Conservation (phyloP, 1,140 invertebrate genomes). For the Solen grandis region DNA sequence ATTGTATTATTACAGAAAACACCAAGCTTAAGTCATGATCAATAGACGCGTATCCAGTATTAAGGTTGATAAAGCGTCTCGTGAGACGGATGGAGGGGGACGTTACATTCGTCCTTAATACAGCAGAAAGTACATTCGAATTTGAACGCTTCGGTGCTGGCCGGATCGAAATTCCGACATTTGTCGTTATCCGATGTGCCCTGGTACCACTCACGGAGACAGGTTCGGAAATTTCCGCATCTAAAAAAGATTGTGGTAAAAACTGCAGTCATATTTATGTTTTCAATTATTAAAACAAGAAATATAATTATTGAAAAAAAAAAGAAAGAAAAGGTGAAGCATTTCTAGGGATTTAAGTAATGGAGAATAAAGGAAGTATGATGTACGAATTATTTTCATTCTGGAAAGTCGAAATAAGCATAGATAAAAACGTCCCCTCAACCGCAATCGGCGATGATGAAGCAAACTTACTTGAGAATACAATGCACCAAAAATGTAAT, state of each 20-base stretch:
- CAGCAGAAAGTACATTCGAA: no score
- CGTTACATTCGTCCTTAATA: no score
- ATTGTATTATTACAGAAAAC: no score
- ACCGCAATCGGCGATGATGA: no score
- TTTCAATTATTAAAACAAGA: background rate
- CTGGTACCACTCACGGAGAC: conserved; percentile 25
- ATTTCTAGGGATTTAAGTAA: background rate
- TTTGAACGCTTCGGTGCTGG: no score
- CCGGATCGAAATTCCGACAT: background rate
- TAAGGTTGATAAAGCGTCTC: no score
- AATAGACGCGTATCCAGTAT: no score
- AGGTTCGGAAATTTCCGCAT: conserved; percentile 38
- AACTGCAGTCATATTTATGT: background rate
- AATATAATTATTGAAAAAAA: background rate
- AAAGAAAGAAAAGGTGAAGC: background rate
- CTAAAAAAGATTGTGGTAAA: background rate
- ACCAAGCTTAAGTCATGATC: no score
- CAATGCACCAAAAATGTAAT: no score
- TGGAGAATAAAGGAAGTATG: background rate
- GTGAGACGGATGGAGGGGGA: no score
- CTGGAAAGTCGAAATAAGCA: background rate
- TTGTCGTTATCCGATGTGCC: conserved; percentile 42
- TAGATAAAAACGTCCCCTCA: no score
- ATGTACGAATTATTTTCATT: background rate
- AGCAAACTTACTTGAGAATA: no score